Percentiles rank a stretch among this genome's conserved stretches.
These are phyloP conservation scores for Eristalinus aeneus DNA, from an alignment of 2,888 invertebrate species.

Conservation along the genomic window DNA sequence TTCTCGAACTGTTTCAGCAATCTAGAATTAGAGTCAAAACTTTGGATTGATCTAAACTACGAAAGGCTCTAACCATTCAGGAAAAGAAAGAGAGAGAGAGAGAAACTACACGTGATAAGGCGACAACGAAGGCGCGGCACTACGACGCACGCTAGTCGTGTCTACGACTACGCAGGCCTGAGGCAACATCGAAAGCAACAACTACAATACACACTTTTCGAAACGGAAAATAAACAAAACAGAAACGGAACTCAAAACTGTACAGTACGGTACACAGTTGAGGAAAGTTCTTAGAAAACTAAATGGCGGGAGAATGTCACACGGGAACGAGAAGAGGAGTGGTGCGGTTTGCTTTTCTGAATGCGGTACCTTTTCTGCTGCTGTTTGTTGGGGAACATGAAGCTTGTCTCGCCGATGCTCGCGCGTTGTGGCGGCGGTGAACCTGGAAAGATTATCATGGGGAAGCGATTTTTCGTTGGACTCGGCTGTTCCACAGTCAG, in stretches of 20 bases:
- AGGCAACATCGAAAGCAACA: conserved; percentile 57
- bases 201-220: conserved; percentile 45
- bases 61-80: conserved; percentile 1
- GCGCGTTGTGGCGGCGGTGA: conserved; percentile 83
- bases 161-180: conserved; percentile 15
- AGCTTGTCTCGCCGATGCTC: conserved; percentile 78
- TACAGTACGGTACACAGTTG: conserved; percentile 25
- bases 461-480: conserved; percentile 83
- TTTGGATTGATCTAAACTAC: conserved; percentile 53
- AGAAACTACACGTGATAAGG: conserved; percentile 16
- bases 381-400: conserved; percentile 79
- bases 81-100: background rate
- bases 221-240: conserved; percentile 20
- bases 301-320: conserved; percentile 55
- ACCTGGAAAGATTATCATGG: conserved; percentile 81
- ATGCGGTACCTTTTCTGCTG: conserved; percentile 81
- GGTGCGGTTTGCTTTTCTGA: conserved; percentile 25
- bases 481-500: conserved; percentile 86
- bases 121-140: conserved; percentile 46
- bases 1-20: conserved; percentile 85
- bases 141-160: conserved; percentile 11
- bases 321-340: conserved; percentile 75
- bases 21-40: conserved; percentile 77
- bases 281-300: conserved; percentile 39
- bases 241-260: background rate